These are phyloP conservation scores for Excalfactoria chinensis DNA, from an alignment of 2,113 vertebrate genomes.

Conservation along the genomic window DNA sequence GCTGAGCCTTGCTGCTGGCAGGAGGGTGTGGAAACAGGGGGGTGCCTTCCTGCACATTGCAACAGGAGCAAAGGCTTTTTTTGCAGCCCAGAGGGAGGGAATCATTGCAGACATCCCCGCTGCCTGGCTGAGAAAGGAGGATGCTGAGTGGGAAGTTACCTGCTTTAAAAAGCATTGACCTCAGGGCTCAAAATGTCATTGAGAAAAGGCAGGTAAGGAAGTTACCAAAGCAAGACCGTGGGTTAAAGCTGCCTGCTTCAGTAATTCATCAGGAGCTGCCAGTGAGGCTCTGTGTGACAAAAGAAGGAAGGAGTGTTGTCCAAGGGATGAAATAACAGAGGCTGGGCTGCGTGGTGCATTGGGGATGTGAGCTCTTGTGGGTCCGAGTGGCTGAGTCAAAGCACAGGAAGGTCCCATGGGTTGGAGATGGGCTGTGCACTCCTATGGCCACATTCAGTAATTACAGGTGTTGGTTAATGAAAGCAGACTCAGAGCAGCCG, in stretches of 20 bases:
- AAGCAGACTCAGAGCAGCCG: neutral
- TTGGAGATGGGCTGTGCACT: neutral
- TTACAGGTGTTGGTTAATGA: constrained; percentile 34
- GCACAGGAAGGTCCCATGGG: neutral
- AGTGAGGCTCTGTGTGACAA: fast-evolving
- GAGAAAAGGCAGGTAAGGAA: neutral
- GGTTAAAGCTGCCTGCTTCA: neutral
- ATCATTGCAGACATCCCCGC: fast-evolving
- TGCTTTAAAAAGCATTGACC: neutral
- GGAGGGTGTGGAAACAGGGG: fast-evolving
- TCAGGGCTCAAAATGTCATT: neutral
- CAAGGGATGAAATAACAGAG: neutral
- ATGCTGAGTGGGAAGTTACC: fast-evolving
- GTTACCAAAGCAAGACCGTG: fast-evolving
- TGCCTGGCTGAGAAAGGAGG: neutral
- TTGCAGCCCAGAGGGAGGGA: neutral
- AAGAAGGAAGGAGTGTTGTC: neutral
- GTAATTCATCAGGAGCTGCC: neutral
- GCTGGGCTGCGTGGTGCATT: no score
- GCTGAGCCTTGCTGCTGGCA: fast-evolving
- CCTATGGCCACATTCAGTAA: neutral
- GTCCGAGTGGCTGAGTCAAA: neutral
- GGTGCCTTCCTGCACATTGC: neutral
- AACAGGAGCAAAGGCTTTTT: neutral
- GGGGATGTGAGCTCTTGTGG: neutral